Conservation (phyloP, 2,113 vertebrate species). For the Epinephelus cyanopodus region DNA sequence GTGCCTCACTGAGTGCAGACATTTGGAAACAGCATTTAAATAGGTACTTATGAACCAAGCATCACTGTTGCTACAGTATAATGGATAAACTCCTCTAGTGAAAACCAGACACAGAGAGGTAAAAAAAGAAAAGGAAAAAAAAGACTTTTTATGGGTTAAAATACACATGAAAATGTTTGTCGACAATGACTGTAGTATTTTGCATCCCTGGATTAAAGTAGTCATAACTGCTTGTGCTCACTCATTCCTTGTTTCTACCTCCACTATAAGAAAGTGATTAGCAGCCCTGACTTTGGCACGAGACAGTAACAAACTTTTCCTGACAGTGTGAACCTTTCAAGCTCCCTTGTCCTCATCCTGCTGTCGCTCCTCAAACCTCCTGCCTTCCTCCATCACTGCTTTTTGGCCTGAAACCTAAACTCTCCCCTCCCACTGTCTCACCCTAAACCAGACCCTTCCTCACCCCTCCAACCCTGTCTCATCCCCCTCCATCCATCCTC, state of each 20-base stretch:
- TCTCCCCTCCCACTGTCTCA: constrained; percentile 22
- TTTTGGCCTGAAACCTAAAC: constrained; percentile 21
- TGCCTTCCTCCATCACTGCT: constrained; percentile 23
- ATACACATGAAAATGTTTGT: not conserved
- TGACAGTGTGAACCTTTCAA: constrained; percentile 1
- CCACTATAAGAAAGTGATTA: not conserved
- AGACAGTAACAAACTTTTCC: constrained; percentile 26
- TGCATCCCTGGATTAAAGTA: not conserved
- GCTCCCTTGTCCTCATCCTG: not conserved
- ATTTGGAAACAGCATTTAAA: constrained; percentile 2
- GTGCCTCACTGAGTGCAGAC: not conserved
- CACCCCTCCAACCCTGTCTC: constrained; percentile 33
- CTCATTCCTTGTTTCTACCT: not conserved
- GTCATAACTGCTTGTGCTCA: not conserved
- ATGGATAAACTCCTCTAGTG: not conserved
- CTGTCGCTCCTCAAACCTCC: constrained; percentile 26
- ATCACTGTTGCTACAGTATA: not conserved
- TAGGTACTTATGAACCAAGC: no score
- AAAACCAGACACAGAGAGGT: not conserved
- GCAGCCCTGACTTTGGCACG: constrained; percentile 25
- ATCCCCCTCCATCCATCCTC: constrained; percentile 33
- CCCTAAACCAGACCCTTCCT: constrained; percentile 46
- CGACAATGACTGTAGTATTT: not conserved
- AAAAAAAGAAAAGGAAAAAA: not conserved
- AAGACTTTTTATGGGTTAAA: not conserved